Base-by-base conservation (phyloP, 1,140 invertebrate genomes). In the Callitettix versicolor region DNA sequence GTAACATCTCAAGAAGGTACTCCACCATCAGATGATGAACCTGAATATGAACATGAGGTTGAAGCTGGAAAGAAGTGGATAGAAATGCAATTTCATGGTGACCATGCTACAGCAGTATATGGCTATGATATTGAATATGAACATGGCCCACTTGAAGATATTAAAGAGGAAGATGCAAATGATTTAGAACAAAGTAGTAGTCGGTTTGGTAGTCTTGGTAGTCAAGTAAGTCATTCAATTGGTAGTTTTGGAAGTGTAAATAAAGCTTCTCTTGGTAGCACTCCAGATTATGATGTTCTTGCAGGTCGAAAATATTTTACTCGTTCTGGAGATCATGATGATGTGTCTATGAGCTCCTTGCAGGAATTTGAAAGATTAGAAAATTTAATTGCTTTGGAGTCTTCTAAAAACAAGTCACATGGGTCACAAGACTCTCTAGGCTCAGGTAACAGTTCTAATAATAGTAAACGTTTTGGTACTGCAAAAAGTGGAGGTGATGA, bases 341-440 rank as follows among this genome's bases (percentile, higher is more conserved):
- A 92, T 69, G 75, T 92, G 20, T 95, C 91, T 0, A 81, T 95
- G 65, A 90, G 84, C 53, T 95, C 91, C 6, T 73, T 95, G 55
- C 91, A 94, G 69, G 93, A 97, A 68, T 96, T 96, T 73, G 92
- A 95, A 73, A 82, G 84, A 53, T 69, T 96, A 5, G 93, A 97
- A 71, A 81, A 79, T 63, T 82, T 88, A 0, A 79, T 89, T 51
- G 80, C 79, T 0, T 67, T 84, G 26, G 82, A 84, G 64, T 80
- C 77, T 1, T 71, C 73, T 12, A 72, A 71, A 57, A 69, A 79
- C 33, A 76, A 76, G 65, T 77, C 78, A 53, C 75, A 79, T 58
- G 79, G 81, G 18, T 82, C 79, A 12, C 84, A 86, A 62, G 86
- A 88, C 69, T 88, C 86, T 0, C 74, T 80, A 0, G 80, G 77